Conservation (phyloP, 2,888 invertebrate genomes). For the Mesorhabditis sp. region DNA sequence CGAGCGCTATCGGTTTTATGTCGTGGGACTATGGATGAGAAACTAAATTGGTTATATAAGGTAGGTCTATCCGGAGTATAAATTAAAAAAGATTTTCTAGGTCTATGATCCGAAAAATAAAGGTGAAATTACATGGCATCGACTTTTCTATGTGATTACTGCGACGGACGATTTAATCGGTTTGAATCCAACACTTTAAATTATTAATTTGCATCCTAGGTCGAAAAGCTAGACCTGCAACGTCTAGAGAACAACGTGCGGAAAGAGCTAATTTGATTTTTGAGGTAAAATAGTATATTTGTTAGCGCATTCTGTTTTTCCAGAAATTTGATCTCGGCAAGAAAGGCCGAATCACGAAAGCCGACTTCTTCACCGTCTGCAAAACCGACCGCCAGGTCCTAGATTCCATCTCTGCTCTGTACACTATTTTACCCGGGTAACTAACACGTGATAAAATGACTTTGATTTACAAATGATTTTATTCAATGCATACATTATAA, state of each 20-base stretch:
- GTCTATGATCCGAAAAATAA: slow-evolving; percentile 45
- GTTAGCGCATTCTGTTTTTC: slow-evolving; percentile 13
- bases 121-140: slow-evolving; percentile 48
- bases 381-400: slow-evolving; percentile 37
- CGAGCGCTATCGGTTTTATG: slow-evolving; percentile 46
- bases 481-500: background rate
- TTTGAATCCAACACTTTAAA: background rate
- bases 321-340: slow-evolving; percentile 47
- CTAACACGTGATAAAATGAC: background rate
- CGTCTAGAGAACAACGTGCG: slow-evolving; percentile 35
- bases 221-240: slow-evolving; percentile 30
- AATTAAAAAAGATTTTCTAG: background rate
- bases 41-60: slow-evolving; percentile 50
- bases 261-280: slow-evolving; percentile 35
- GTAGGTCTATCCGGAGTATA: slow-evolving; percentile 12
- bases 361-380: slow-evolving; percentile 46
- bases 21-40: slow-evolving; percentile 49
- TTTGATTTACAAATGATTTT: background rate
- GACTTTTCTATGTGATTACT: slow-evolving; percentile 48
- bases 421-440: slow-evolving; percentile 42
- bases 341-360: slow-evolving; percentile 42
- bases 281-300: slow-evolving; percentile 22
- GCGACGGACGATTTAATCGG: slow-evolving; percentile 52
- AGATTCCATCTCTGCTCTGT: slow-evolving; percentile 42
- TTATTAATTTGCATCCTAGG: slow-evolving; percentile 22